Evolutionary conservation across 1,140 invertebrate genomes (phyloP).

Genomic region (Drosophila quadrilineata): DNA sequence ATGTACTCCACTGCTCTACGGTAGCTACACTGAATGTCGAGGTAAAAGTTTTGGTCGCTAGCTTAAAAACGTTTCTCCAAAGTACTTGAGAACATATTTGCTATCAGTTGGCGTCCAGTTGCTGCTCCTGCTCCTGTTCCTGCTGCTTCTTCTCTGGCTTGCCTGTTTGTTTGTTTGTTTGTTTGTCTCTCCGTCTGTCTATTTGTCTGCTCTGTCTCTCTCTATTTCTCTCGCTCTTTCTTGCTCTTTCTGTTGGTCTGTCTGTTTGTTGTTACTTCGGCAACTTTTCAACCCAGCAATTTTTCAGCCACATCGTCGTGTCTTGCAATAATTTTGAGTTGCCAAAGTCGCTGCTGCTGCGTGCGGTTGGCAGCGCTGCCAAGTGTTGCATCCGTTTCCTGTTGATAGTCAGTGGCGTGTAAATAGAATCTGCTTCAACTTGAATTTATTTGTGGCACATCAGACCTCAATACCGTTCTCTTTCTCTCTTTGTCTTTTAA

Average conservation of each 20-base stretch:
- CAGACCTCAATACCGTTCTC: neutral
- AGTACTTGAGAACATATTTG: slow-evolving; percentile 78
- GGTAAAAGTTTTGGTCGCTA: slow-evolving; percentile 73
- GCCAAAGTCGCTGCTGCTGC: slow-evolving; percentile 18
- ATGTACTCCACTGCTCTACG: neutral
- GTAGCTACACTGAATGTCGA: slow-evolving; percentile 32
- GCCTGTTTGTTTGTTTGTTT: slow-evolving; percentile 20
- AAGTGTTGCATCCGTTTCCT: slow-evolving; percentile 72
- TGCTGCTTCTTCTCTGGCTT: no score
- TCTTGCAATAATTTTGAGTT: slow-evolving; percentile 60
- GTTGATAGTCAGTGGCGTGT: slow-evolving; percentile 72
- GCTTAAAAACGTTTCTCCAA: slow-evolving; percentile 71
- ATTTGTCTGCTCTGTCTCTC: neutral
- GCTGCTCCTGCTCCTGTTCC: no score
- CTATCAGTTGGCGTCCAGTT: slow-evolving; percentile 78
- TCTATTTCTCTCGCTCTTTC: neutral
- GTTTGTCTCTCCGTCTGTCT: neutral
- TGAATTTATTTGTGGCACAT: slow-evolving; percentile 58
- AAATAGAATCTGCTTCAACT: slow-evolving; percentile 67
- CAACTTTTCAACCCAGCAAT: slow-evolving; percentile 56
- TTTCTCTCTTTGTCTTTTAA: neutral
- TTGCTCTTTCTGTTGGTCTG: slow-evolving; percentile 1
- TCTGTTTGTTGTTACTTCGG: slow-evolving; percentile 60
- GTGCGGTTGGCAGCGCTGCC: slow-evolving; percentile 69
- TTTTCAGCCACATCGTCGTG: slow-evolving; percentile 60